phyloP scores from a whole-genome alignment of 2,888 invertebrate genomes.

The Ophion ellenae region DNA sequence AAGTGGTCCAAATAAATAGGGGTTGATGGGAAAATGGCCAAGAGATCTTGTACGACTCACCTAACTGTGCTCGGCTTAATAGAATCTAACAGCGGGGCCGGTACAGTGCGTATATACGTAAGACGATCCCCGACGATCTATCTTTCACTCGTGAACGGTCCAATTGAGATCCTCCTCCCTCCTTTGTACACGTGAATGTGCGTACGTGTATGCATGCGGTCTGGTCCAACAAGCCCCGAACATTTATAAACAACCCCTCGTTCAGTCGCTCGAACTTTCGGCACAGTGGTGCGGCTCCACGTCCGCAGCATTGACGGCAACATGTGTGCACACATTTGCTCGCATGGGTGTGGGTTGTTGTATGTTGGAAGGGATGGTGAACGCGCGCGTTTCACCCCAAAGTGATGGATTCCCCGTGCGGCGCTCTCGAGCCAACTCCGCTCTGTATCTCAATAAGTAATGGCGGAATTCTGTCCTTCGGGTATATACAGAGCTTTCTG shows the following conservation, averaged over 20 bases:
- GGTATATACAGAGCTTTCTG: not conserved
- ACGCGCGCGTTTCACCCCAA: conserved; percentile 62
- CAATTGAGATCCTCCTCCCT: conserved; percentile 77
- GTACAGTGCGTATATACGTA: conserved; percentile 69
- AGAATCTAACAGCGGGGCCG: conserved; percentile 80
- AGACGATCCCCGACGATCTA: conserved; percentile 82
- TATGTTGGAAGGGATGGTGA: conserved; percentile 54
- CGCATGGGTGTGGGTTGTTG: conserved; percentile 6
- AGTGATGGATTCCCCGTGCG: conserved; percentile 71
- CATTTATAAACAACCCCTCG: conserved; percentile 75
- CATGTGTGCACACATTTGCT: conserved; percentile 7
- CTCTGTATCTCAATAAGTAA: conserved; percentile 68
- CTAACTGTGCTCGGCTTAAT: conserved; percentile 77
- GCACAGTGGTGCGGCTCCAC: conserved; percentile 1
- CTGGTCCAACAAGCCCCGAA: conserved; percentile 74
- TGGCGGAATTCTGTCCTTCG: conserved; percentile 61
- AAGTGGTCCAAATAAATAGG: not conserved
- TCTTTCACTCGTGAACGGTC: conserved; percentile 79
- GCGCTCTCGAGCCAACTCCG: conserved; percentile 37
- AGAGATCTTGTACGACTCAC: conserved; percentile 25
- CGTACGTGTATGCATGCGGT: not conserved
- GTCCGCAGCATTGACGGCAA: conserved; percentile 24
- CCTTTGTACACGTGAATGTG: conserved; percentile 44
- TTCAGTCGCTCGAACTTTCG: conserved; percentile 64
- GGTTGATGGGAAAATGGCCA: conserved; percentile 49